Evolutionary conservation across 64 coral and sea anemone genomes (phyloP).

Genomic region (Pocillopora verrucosa): DNA sequence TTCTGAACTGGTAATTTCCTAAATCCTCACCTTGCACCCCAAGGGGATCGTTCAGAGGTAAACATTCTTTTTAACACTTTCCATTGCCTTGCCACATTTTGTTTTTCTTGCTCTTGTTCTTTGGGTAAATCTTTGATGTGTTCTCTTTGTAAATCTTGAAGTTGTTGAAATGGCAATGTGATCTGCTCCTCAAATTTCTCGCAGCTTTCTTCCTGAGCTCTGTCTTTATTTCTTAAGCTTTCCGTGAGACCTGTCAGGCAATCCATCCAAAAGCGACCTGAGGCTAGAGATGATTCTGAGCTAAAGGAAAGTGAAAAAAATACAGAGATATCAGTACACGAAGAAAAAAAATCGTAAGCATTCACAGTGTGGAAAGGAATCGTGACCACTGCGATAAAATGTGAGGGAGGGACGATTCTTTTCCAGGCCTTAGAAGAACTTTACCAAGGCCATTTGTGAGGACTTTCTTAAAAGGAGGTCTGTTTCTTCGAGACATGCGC

Average conservation of each 20-base stretch:
- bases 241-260: slow-evolving; percentile 75
- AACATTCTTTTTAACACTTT: slow-evolving; percentile 71
- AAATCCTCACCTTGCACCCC: slow-evolving; percentile 67
- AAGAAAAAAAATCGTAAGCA: neutral
- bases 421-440: too few species aligned
- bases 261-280: slow-evolving; percentile 94
- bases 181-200: slow-evolving; percentile 71
- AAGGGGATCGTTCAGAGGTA: slow-evolving; percentile 70
- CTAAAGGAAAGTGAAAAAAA: slow-evolving; percentile 25
- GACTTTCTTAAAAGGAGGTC: too few species aligned
- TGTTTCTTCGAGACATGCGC: too few species aligned
- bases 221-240: slow-evolving; percentile 58
- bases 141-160: slow-evolving; percentile 66
- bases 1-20: neutral
- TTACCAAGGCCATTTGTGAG: too few species aligned
- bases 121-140: slow-evolving; percentile 22
- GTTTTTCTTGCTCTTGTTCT: slow-evolving; percentile 38
- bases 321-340: neutral
- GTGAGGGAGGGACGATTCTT: too few species aligned
- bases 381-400: too few species aligned
- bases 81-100: slow-evolving; percentile 55
- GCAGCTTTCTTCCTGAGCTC: slow-evolving; percentile 51
- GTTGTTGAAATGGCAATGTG: slow-evolving; percentile 27
- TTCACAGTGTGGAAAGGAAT: too few species aligned
- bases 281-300: slow-evolving; percentile 70